Base-by-base conservation (phyloP, 2,113 vertebrate species). In the Tiliqua scincoides region DNA sequence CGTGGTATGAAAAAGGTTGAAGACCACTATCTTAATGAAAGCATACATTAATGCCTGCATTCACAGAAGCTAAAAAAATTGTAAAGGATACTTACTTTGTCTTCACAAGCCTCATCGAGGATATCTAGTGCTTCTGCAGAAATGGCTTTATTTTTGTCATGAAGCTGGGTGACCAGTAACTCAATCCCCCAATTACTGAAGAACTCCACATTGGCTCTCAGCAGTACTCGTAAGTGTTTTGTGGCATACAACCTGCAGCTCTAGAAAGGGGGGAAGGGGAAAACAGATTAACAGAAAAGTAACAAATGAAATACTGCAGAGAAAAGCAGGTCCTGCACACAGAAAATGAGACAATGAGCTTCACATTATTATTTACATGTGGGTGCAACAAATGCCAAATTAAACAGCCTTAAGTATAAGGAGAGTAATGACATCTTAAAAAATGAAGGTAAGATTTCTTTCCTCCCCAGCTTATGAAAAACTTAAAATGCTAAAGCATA, bases 101-200 rank as follows among this genome's bases (percentile, higher is more conserved):
- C 99, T 96, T 99, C 99, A 91, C 99, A 99, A 1, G 99, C 98
- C 93, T 99, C 99, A 92, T 99, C 98, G 67, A 99, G 96, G 88
- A 99, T 98, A 96, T 99, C 98, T 93, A 99, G 96, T 43, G 99
- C 98, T 95, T 99, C 98, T 63, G 98, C 97, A 90, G 98, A 99
- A 91, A 99, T 97, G 4, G 96, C 97, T 95, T 99, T 99, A 96
- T 97, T 98, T 96, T 98, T 98, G 96, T 99, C 99, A n/a, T 99
- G 98, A 37, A 99, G 97, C 93, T 99, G 99, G 43, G 99, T 99
- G 93, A 99, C 98, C 86, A 99, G 94, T 92, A 99, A 96, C 92
- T 99, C 99, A 91, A 99, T 99, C 70, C 99, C 99, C 99, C 99
- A 99, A 91, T 98, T 99, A 89, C 98, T 99, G 96, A 99, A 99